phyloP scores from a whole-genome alignment of 2,888 invertebrate genomes.

The Dasypogon diadema region DNA sequence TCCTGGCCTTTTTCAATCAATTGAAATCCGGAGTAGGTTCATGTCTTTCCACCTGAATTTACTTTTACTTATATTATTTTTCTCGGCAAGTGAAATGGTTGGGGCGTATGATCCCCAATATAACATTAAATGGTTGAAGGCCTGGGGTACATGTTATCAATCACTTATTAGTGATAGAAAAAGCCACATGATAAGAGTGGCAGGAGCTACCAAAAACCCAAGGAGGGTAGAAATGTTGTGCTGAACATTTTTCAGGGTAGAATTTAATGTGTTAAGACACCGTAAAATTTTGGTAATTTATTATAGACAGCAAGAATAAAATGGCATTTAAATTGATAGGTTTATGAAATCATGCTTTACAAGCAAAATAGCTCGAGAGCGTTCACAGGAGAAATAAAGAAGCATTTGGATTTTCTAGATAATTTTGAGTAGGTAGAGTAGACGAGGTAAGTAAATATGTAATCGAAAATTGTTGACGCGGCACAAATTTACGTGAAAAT shows the following conservation, averaged over 20 bases:
- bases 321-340: too few species aligned
- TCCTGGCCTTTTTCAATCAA: constrained; percentile 8
- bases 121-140: background rate
- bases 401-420: too few species aligned
- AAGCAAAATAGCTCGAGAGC: too few species aligned
- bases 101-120: background rate
- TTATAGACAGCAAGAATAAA: too few species aligned
- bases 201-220: background rate
- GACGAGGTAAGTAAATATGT: too few species aligned
- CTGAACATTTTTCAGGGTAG: background rate
- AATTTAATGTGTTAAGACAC: too few species aligned
- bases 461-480: too few species aligned
- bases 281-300: too few species aligned
- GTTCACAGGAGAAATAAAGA: too few species aligned
- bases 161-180: background rate
- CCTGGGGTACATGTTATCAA: background rate
- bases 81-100: background rate
- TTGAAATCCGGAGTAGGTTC: constrained; percentile 14
- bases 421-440: too few species aligned
- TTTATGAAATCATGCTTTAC: too few species aligned
- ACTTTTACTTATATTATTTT: background rate
- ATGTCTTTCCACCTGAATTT: constrained; percentile 15
- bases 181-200: background rate
- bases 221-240: background rate
- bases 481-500: too few species aligned